Evolutionary conservation across 2,113 vertebrate genomes (phyloP).

Genomic region (Suncus etruscus): DNA sequence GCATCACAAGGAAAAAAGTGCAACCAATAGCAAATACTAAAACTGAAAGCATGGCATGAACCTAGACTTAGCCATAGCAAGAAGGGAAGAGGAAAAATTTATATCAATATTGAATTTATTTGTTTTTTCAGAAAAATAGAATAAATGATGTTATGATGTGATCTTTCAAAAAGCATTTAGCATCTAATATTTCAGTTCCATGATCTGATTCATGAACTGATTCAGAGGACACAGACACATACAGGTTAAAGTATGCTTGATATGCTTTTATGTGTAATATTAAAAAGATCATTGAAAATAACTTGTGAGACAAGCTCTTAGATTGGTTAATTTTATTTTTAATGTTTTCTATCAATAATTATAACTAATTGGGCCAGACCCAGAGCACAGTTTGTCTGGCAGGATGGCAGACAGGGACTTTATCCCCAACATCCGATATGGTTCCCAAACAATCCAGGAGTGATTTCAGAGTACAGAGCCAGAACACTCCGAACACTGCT

Average conservation of each 20-base stretch:
- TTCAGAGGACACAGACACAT: neutral
- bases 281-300: neutral
- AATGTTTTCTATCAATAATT: neutral
- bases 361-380: too few species aligned
- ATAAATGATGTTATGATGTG: conserved; percentile 18
- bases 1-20: too few species aligned
- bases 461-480: too few species aligned
- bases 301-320: neutral
- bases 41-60: too few species aligned
- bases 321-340: conserved; percentile 34
- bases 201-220: neutral
- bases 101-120: neutral
- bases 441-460: too few species aligned
- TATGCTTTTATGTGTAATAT: conserved; percentile 1
- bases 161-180: conserved; percentile 1
- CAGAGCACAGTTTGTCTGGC: too few species aligned
- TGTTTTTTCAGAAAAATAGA: conserved; percentile 45
- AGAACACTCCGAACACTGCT: too few species aligned
- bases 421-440: too few species aligned
- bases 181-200: neutral
- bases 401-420: too few species aligned
- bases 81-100: neutral
- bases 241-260: neutral
- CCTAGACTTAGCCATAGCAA: too few species aligned
- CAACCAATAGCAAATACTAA: too few species aligned